Conservation (phyloP, 2,113 vertebrate species). For the Heloderma charlesbogerti region DNA sequence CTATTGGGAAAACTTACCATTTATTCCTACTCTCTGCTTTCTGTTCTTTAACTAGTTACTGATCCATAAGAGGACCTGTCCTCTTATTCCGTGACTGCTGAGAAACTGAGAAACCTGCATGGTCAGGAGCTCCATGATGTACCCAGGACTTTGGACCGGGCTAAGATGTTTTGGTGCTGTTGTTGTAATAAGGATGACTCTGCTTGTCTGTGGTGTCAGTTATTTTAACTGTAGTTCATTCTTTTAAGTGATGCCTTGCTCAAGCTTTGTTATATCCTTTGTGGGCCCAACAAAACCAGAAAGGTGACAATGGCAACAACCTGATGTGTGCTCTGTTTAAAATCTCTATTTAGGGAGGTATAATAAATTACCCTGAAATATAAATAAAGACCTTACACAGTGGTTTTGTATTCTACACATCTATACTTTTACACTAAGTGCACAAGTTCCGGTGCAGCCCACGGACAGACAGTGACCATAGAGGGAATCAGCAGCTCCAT, state of each 20-base stretch:
- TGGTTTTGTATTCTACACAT: conserved; percentile 34
- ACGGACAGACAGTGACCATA: conserved; percentile 15
- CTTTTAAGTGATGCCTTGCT: not conserved
- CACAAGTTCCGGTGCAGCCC: conserved; percentile 49
- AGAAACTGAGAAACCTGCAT: not conserved
- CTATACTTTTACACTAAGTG: conserved; percentile 18
- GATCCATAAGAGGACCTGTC: too few species aligned
- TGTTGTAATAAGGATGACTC: not conserved
- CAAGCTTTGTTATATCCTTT: not conserved
- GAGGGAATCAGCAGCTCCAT: conserved; percentile 19
- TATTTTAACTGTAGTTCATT: not conserved
- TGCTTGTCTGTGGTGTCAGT: not conserved
- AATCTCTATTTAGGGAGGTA: not conserved
- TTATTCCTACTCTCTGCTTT: too few species aligned
- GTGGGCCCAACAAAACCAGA: not conserved
- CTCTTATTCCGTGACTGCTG: too few species aligned
- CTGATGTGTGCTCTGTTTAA: not conserved
- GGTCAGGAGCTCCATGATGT: not conserved
- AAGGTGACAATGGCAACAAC: not conserved
- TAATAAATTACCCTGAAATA: conserved; percentile 10
- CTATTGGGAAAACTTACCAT: too few species aligned
- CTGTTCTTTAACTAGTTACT: too few species aligned
- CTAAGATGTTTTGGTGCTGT: not conserved
- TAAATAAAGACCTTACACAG: not conserved
- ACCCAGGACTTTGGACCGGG: not conserved